Evolutionary conservation across 2,888 invertebrate genomes (phyloP).

Genomic region (Diogma glabrata): DNA sequence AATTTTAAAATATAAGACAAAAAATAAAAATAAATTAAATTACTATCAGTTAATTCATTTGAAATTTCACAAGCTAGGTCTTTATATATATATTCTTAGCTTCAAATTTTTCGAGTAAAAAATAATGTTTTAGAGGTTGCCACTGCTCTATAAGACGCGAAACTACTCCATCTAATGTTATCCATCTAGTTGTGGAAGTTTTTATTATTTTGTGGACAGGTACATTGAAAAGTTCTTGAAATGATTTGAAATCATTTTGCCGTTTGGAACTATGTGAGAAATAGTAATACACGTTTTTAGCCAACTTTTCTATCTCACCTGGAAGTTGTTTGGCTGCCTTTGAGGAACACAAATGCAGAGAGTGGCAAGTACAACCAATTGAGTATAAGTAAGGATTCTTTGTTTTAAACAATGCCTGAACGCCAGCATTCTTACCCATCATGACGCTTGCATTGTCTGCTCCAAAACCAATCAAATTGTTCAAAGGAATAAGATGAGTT

Average conservation of each 20-base stretch:
- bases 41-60: background rate
- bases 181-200: slow-evolving; percentile 19
- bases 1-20: too few species aligned
- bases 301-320: slow-evolving; percentile 20
- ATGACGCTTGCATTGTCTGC: background rate
- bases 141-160: background rate
- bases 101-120: background rate
- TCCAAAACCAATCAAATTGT: background rate
- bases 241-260: background rate
- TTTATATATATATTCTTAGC: background rate
- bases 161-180: background rate
- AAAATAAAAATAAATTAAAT: background rate
- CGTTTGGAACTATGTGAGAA: slow-evolving; percentile 22
- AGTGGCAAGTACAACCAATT: background rate
- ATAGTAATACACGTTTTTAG: slow-evolving; percentile 21
- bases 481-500: too few species aligned
- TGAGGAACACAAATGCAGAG: background rate
- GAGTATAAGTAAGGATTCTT: background rate
- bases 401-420: background rate
- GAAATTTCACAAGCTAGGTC: background rate
- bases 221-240: slow-evolving; percentile 18
- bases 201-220: slow-evolving; percentile 24
- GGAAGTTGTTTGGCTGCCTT: slow-evolving; percentile 17
- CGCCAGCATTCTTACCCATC: background rate
- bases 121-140: background rate